A percentile compares a stretch with the other conserved stretches of the same genome.
phyloP scores from a whole-genome alignment of 2,888 invertebrate genomes.

The Dryobotodes eremita region DNA sequence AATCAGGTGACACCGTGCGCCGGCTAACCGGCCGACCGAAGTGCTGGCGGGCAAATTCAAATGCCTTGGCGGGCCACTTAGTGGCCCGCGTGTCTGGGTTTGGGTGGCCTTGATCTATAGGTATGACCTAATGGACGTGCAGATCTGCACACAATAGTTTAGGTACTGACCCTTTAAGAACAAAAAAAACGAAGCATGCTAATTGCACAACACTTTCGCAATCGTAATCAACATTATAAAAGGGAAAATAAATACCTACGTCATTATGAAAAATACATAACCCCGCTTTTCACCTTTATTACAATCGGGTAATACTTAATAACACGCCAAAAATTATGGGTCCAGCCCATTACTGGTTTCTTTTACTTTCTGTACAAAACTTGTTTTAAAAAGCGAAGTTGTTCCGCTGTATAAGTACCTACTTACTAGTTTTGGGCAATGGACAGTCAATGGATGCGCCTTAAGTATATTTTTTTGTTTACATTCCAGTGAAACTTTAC shows the following conservation, averaged over 20 bases:
- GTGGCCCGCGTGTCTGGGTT: no score
- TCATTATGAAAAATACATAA: constrained; percentile 37
- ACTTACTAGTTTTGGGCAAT: constrained; percentile 25
- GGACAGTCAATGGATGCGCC: constrained; percentile 29
- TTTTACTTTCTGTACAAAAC: constrained; percentile 50
- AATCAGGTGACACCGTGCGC: no score
- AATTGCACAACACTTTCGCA: neutral
- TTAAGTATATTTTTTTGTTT: constrained; percentile 34
- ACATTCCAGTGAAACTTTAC: constrained; percentile 30
- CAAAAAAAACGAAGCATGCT: neutral
- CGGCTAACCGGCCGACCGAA: no score
- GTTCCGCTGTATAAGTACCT: neutral
- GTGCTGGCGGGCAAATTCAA: no score
- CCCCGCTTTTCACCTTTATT: neutral
- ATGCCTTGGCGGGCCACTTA: no score
- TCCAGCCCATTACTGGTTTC: constrained; percentile 27
- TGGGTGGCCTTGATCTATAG: no score
- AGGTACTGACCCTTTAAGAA: neutral
- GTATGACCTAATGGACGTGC: neutral
- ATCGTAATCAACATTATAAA: neutral
- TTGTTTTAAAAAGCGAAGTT: constrained; percentile 52
- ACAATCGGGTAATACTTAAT: constrained; percentile 24
- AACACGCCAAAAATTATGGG: neutral
- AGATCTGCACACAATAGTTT: neutral
- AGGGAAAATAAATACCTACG: constrained; percentile 1